Base-by-base conservation (phyloP, 2,888 invertebrate genomes). In the Cataglyphis livida region DNA sequence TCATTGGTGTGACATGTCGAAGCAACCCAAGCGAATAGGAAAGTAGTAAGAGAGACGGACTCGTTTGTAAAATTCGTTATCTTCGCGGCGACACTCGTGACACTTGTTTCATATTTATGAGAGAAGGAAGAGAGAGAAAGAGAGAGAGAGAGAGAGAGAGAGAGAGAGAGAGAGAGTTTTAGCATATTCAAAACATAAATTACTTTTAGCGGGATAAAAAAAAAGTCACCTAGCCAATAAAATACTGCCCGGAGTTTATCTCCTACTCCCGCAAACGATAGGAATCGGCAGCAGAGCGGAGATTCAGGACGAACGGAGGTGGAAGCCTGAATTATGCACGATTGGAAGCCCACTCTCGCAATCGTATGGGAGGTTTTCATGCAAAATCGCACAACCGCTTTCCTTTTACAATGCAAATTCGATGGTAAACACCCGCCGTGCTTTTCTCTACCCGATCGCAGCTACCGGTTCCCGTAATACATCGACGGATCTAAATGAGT, bases 101-200 rank as follows among this genome's bases (percentile, higher is more conserved):
- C 89, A 83, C 87, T 90, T 88, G 92, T 89, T 93, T 92, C 92
- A 93, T 93, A 93, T 93, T 93, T 93, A 93, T 93, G 93, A 92
- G 92, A 87, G 82, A 7, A n/a, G n/a, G 51, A n/a, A 48, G 44
- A 92, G 92, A 38, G 92, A 91, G 91, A 87, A 81, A 41, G 41
- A 41, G 41, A n/a, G n/a, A n/a, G n/a, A n/a, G 93, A 92, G 92
- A 87, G 82, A 6, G 7, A 48, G 44, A 92, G 92, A 38, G 44
- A 92, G 92, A 38, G 92, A 91, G 91, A 87, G 82, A 41, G 41
- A 41, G 12, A 25, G 25, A 25, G 91, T 92, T 93, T 93, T 93
- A 93, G 91, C 93, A 92, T 92, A 93, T 92, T 92, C 92, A 91
- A 92, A 92, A 92, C 92, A 93, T 93, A 92, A 92, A 93, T 93